Evolutionary conservation across 1,140 invertebrate species (phyloP).

Genomic region (Philopotamus ludificatus): DNA sequence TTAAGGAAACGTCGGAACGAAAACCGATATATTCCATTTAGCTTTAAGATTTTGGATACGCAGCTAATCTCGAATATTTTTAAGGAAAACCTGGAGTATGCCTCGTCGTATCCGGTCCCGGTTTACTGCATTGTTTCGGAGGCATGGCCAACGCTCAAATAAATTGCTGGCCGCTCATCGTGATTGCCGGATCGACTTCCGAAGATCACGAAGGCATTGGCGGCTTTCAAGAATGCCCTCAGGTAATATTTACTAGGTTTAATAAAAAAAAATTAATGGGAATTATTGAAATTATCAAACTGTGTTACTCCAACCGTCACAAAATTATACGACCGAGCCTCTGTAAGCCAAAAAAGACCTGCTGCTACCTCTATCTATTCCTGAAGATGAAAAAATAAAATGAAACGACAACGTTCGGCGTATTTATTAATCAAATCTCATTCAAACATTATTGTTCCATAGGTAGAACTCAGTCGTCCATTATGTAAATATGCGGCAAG

Average conservation of each 20-base stretch:
- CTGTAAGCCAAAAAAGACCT: too few relatives aligned
- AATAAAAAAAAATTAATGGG: too few relatives aligned
- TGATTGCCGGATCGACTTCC: slow-evolving; percentile 88
- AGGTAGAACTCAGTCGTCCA: slow-evolving; percentile 77
- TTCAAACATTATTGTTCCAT: slow-evolving; percentile 22
- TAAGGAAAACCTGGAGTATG: slow-evolving; percentile 84
- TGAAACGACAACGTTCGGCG: too few relatives aligned
- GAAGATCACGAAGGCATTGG: slow-evolving; percentile 90
- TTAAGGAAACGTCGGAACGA: too few relatives aligned
- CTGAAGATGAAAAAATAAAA: too few relatives aligned
- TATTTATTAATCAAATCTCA: too few relatives aligned
- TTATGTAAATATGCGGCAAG: slow-evolving; percentile 90
- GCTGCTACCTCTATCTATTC: too few relatives aligned
- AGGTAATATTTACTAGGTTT: slow-evolving; percentile 53
- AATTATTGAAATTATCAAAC: too few relatives aligned
- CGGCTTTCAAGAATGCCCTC: slow-evolving; percentile 93
- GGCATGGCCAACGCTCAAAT: slow-evolving; percentile 96
- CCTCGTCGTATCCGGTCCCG: slow-evolving; percentile 91
- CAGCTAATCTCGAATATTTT: slow-evolving; percentile 41
- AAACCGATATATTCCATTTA: too few relatives aligned
- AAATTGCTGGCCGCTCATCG: slow-evolving; percentile 93
- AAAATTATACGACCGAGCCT: too few relatives aligned
- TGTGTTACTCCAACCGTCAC: too few relatives aligned
- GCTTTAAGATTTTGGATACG: too few relatives aligned
- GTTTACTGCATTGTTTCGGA: slow-evolving; percentile 86